A percentile compares a stretch with the other conserved stretches of the same genome.
These are phyloP conservation scores for Ictalurus punctatus DNA, from an alignment of 2,113 vertebrate genomes.

Conservation along the genomic window DNA sequence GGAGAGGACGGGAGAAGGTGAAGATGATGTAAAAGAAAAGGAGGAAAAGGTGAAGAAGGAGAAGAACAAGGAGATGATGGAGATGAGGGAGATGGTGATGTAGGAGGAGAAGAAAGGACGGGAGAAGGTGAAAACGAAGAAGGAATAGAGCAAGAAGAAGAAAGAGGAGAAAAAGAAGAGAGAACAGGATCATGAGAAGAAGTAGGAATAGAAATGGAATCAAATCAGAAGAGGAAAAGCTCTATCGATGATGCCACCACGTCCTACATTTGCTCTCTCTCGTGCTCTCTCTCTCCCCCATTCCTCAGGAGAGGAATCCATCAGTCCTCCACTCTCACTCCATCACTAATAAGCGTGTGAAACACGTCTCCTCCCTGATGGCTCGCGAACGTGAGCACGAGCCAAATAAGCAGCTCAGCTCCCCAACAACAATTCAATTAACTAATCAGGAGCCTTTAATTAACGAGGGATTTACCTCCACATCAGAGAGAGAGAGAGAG, in stretches of 20 bases:
- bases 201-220: background rate
- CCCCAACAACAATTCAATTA: slow-evolving; percentile 29
- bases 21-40: background rate
- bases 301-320: background rate
- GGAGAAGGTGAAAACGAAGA: background rate
- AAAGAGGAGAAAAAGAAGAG: background rate
- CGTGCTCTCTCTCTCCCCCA: background rate
- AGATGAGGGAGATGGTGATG: background rate
- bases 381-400: background rate
- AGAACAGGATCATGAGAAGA: background rate
- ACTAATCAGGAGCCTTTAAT: slow-evolving; percentile 29
- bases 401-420: slow-evolving; percentile 8
- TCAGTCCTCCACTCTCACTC: slow-evolving; percentile 9
- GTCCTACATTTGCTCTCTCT: background rate
- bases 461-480: slow-evolving; percentile 25
- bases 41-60: background rate
- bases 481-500: background rate
- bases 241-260: background rate
- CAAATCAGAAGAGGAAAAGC: background rate
- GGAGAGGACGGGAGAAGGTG: background rate
- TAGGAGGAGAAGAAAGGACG: background rate
- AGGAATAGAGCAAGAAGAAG: background rate
- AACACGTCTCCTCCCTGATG: slow-evolving; percentile 21
- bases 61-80: background rate
- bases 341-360: slow-evolving; percentile 8